These are phyloP conservation scores for Paratrypauchen microcephalus DNA, from an alignment of 2,797 vertebrate species.

Conservation along the genomic window DNA sequence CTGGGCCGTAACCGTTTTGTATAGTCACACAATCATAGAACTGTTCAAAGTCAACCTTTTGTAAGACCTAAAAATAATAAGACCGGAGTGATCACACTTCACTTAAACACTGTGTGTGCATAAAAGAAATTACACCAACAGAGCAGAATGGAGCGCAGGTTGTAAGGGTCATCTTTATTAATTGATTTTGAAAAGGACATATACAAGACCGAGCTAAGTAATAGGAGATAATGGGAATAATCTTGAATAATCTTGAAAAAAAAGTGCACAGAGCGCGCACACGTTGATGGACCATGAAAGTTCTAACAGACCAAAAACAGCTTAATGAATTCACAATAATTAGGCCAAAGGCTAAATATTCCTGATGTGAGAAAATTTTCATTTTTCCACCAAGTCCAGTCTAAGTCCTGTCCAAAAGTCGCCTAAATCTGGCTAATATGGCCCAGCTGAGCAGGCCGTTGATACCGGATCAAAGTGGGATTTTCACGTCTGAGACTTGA, in stretches of 20 bases:
- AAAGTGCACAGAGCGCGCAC: neutral
- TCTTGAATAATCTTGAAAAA: neutral
- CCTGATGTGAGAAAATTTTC: neutral
- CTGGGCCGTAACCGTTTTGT: constrained; percentile 1
- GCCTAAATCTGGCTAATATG: constrained; percentile 45
- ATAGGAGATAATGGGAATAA: too few species aligned
- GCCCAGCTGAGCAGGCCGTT: constrained; percentile 32
- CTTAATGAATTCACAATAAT: neutral
- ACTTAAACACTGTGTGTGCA: neutral
- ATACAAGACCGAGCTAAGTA: neutral
- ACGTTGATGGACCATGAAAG: neutral
- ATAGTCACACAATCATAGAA: constrained; percentile 1
- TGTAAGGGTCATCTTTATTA: neutral
- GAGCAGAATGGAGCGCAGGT: neutral
- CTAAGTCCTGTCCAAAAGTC: neutral
- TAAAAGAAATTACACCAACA: neutral
- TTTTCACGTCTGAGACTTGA: constrained; percentile 64
- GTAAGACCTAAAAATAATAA: neutral
- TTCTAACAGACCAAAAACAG: neutral
- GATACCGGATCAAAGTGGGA: constrained; percentile 42
- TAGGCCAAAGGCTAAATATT: neutral
- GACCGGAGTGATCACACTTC: too few species aligned
- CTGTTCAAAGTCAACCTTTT: neutral
- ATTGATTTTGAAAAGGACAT: neutral
- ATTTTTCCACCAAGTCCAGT: neutral